These are phyloP conservation scores for Pantherophis alleghaniensis DNA, from an alignment of 2,797 vertebrate genomes.

Conservation along the genomic window DNA sequence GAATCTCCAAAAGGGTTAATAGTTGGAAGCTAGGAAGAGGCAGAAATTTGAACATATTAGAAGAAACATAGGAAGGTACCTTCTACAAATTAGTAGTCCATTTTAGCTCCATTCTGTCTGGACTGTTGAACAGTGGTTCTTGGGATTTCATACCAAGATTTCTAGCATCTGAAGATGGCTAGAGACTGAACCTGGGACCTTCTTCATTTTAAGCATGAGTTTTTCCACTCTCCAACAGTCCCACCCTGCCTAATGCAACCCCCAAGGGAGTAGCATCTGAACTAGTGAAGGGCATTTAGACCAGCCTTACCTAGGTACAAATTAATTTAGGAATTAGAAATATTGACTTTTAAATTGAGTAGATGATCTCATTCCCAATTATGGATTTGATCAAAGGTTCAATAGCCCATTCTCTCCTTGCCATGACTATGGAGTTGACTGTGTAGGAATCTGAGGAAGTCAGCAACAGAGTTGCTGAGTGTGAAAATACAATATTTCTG, in stretches of 20 bases:
- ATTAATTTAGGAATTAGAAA: background rate
- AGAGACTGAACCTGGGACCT: background rate
- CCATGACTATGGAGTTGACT: background rate
- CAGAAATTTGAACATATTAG: background rate
- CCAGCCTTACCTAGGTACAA: background rate
- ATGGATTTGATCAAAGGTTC: background rate
- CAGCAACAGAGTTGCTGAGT: background rate
- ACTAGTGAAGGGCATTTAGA: background rate
- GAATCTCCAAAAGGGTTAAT: background rate
- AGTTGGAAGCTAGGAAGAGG: background rate
- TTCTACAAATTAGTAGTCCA: background rate
- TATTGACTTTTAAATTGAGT: background rate
- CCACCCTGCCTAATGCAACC: background rate
- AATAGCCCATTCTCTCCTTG: background rate
- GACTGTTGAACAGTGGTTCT: background rate
- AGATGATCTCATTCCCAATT: background rate
- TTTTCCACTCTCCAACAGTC: background rate
- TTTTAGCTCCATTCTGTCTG: background rate
- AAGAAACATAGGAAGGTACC: background rate
- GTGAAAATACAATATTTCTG: background rate
- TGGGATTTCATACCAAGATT: background rate
- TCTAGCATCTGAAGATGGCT: background rate
- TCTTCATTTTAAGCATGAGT: background rate
- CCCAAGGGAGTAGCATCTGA: background rate
- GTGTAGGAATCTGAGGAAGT: background rate